phyloP scores from a whole-genome alignment of 2,797 vertebrate species.

The Bothrops alternatus region DNA sequence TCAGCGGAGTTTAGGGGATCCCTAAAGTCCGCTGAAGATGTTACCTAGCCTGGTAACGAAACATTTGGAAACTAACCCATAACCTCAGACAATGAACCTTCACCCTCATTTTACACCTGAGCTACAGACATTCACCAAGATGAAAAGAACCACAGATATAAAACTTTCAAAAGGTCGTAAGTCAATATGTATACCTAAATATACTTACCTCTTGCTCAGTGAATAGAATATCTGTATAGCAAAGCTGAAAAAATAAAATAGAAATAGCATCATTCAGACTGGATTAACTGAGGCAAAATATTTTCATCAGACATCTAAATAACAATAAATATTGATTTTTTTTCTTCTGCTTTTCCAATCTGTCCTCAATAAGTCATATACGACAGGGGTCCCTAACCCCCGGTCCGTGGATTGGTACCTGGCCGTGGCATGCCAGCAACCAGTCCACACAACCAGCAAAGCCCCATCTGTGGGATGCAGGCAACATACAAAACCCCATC shows the following conservation, averaged over 20 bases:
- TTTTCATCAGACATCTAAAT: neutral
- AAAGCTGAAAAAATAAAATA: constrained; percentile 77
- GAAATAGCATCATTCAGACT: neutral
- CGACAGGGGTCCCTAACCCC: too few species aligned
- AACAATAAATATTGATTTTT: neutral
- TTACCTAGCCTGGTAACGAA: too few species aligned
- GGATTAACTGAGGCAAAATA: neutral
- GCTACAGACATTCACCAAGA: neutral
- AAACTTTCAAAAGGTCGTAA: neutral
- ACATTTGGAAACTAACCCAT: too few species aligned
- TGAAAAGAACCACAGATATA: neutral
- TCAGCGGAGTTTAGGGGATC: too few species aligned
- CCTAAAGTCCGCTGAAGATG: too few species aligned
- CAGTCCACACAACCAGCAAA: too few species aligned
- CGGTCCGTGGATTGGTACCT: too few species aligned
- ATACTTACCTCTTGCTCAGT: constrained; percentile 93
- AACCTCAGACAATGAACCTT: too few species aligned
- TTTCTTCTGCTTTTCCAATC: neutral
- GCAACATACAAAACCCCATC: too few species aligned
- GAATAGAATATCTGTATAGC: constrained; percentile 97
- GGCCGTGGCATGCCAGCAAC: too few species aligned
- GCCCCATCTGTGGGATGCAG: too few species aligned
- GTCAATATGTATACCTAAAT: neutral
- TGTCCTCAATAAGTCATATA: neutral
- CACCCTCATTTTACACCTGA: too few species aligned